Base-by-base conservation (phyloP, 2,888 invertebrate genomes). In the Pammene fasciana region DNA sequence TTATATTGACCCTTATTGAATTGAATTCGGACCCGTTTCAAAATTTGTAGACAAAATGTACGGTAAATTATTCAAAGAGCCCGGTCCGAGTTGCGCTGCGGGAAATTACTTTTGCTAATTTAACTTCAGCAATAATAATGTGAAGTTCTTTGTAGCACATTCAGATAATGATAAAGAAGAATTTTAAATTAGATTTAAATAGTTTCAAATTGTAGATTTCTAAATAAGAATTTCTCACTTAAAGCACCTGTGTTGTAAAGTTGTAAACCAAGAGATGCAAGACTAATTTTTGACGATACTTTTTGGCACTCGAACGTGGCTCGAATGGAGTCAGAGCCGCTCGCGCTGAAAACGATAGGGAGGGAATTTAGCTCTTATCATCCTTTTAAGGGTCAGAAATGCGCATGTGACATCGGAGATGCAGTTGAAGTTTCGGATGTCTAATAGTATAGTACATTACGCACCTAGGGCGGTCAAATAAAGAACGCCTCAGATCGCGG, bases 1-100 rank as follows among this genome's bases (percentile, higher is more conserved):
- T 66, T 70, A 70, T 66, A 70, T 70, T 70, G 70, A 70, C 70
- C 55, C 70, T 66, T 70, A 66, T 70, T 66, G 70, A 66, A 70
- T 66, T 55, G 48, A 60, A 66, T 66, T 66, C 66, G 70, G 65
- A 66, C 64, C 70, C 61, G 48, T 60, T 70, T 70, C 65, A 60
- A 60, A 65, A 70, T 65, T 70, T 65, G 59, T 60, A 65, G 64
- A 65, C 59, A 54, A 60, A 70, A 70, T 65, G 57, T 45, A 65
- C 54, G 64, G 46, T 68, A 68, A 64, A 68, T 68, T 64, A 68
- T 68, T 68, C 64, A 68, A 64, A 68, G 61, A 61, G 56, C 48
- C 55, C 8, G 46, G 60, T 56, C 34, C 62, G 64, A 57, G 68
- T 62, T 56, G 60, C 38, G 43, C 56, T 57, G 43, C 41, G 18